Conservation (phyloP, 2,888 invertebrate species). For the Esperia sulphurella region DNA sequence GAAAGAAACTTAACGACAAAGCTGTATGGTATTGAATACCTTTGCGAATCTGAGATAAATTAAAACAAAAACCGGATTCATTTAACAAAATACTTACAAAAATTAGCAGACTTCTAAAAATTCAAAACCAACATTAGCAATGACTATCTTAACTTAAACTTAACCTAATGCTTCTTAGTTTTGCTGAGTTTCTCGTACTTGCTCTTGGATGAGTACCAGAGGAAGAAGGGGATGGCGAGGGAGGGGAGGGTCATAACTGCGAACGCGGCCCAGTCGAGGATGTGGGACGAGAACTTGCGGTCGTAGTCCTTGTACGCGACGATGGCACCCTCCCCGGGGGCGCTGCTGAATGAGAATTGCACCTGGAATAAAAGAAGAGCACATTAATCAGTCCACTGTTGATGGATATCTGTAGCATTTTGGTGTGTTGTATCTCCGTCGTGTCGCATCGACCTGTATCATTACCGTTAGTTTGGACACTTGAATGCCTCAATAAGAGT, state of each 20-base stretch:
- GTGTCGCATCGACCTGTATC: no score
- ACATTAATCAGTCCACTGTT: no score
- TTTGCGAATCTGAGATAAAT: no score
- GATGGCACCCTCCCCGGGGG: conserved; percentile 97
- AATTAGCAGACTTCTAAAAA: not conserved
- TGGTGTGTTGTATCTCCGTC: no score
- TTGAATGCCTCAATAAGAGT: no score
- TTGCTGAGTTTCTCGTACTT: conserved; percentile 93
- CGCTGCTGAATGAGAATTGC: conserved; percentile 87
- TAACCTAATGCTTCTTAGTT: conserved; percentile 82
- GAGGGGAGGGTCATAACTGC: conserved; percentile 98
- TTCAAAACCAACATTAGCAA: conserved; percentile 40
- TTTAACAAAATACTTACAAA: not conserved
- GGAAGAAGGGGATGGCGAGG: conserved; percentile 93
- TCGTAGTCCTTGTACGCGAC: conserved; percentile 95
- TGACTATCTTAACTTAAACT: conserved; percentile 28
- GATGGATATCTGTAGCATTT: no score
- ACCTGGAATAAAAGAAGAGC: conserved; percentile 67
- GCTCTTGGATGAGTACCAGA: conserved; percentile 97
- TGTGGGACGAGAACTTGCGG: conserved; percentile 97
- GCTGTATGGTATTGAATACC: no score
- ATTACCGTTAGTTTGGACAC: no score
- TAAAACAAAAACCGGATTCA: no score
- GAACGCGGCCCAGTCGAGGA: conserved; percentile 98
- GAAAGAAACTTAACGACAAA: not conserved